Base-by-base conservation (phyloP, 2,888 invertebrate genomes). In the Dasysyrphus albostriatus region DNA sequence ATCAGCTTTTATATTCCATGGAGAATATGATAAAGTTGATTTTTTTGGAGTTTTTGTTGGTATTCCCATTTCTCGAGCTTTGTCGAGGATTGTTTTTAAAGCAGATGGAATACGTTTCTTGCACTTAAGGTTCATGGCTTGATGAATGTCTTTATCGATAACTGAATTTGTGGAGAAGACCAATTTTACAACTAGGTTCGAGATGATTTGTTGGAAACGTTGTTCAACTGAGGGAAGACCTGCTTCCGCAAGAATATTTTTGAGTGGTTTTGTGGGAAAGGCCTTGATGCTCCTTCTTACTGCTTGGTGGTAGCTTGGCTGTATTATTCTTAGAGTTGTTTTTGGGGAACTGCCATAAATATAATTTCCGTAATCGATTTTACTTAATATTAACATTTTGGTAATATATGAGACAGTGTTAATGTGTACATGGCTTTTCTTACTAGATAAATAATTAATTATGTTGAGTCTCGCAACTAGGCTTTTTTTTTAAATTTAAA, bases 1-100 rank as follows among this genome's bases (percentile, higher is more conserved):
- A 10, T 47, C 65, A n/a, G 65, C 5, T 32, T 47, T 47, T 16
- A 47, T 47, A 10, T 14, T 8, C 65, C 65, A 47, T 16, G 65
- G 29, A 16, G 47, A 32, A 29, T 29, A 12, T 54, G 54, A 14
- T 54, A 29, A 54, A 29, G 54, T 14, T 54, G 10, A 3, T 54
- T 54, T 54, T 29, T 29, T 29, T 29, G 12, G 24, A 6, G 29
- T 3, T 54, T 54, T 54, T 29, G n/a, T 24, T 29, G 54, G 54
- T 54, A 54, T 47, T 54, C 29, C 54, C 24, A 12, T 54, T 54
- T 54, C 54, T 24, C 19, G 24, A 6, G 24, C 54, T 5, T 6
- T 29, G 24, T 54, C 54, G 54, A 54, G 24, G 14, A 54, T 39
- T 12, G 39, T 39, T 10, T 12, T 39, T 39, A 39, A 10, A 2